Percentiles rank a stretch among this genome's conserved stretches.
phyloP scores from a whole-genome alignment of 92 coral and sea anemone genomes.

The Plumapathes pennacea region DNA sequence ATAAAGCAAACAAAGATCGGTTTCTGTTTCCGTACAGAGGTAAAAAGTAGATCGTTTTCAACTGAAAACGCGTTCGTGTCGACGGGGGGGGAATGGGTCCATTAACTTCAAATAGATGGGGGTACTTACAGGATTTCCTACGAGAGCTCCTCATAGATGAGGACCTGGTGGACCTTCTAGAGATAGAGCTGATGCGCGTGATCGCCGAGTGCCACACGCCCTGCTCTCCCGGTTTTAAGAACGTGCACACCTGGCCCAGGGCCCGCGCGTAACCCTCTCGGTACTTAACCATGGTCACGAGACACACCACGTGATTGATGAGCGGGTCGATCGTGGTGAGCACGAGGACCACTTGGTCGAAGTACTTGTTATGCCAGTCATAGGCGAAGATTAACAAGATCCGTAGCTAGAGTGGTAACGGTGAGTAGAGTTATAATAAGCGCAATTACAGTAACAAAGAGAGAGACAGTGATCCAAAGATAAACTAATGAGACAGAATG shows the following conservation, averaged over 20 bases:
- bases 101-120: no score
- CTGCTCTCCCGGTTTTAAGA: constrained; percentile 75
- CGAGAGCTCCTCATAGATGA: constrained; percentile 65
- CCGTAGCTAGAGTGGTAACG: no score
- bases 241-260: constrained; percentile 62
- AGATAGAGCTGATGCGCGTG: constrained; percentile 75
- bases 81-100: no score
- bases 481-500: no score
- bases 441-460: no score
- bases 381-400: constrained; percentile 65
- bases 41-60: no score
- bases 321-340: constrained; percentile 79
- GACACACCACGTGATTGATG: constrained; percentile 80
- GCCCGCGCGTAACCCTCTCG: constrained; percentile 81
- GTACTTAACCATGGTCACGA: constrained; percentile 84
- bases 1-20: no score
- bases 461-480: no score
- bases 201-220: constrained; percentile 77
- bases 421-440: no score
- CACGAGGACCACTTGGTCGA: constrained; percentile 74
- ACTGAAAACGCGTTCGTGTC: no score
- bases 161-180: constrained; percentile 69
- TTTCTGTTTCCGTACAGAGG: no score
- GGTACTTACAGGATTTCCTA: constrained; percentile 51
- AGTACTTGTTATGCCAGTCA: constrained; percentile 78